Conservation (phyloP, 2,797 vertebrate species). For the Erithacus rubecula region DNA sequence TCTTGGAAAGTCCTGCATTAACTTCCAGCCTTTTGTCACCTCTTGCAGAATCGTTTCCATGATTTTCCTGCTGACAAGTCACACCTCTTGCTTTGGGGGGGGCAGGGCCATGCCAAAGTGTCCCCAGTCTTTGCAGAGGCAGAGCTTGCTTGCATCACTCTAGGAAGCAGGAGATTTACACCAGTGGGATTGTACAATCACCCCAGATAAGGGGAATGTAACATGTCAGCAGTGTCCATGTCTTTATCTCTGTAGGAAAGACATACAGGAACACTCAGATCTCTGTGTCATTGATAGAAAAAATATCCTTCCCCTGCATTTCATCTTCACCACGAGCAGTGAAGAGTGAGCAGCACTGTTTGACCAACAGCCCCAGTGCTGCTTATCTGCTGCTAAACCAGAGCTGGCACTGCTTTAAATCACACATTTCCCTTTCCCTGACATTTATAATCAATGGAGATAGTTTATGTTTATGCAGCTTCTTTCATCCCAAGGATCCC, state of each 20-base stretch:
- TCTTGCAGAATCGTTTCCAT: background rate
- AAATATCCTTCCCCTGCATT: background rate
- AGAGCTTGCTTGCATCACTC: background rate
- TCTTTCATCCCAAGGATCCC: background rate
- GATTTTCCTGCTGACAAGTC: slow-evolving; percentile 34
- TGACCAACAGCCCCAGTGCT: background rate
- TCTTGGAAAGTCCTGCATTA: background rate
- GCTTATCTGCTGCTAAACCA: background rate
- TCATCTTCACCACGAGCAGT: background rate
- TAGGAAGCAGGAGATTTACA: slow-evolving; percentile 25
- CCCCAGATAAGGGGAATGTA: slow-evolving; percentile 44
- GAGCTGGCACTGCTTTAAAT: slow-evolving; percentile 13
- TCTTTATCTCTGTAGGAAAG: slow-evolving; percentile 24
- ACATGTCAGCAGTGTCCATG: slow-evolving; percentile 11
- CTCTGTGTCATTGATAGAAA: background rate
- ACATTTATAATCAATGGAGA: background rate
- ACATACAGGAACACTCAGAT: background rate
- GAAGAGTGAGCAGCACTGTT: background rate
- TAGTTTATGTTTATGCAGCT: background rate
- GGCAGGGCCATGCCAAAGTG: background rate
- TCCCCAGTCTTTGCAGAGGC: background rate
- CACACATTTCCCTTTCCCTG: background rate
- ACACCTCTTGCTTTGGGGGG: background rate
- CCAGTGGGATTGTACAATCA: background rate
- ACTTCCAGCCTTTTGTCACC: slow-evolving; percentile 12